phyloP scores from a whole-genome alignment of 1,140 invertebrate genomes.

The Hestina assimilis region DNA sequence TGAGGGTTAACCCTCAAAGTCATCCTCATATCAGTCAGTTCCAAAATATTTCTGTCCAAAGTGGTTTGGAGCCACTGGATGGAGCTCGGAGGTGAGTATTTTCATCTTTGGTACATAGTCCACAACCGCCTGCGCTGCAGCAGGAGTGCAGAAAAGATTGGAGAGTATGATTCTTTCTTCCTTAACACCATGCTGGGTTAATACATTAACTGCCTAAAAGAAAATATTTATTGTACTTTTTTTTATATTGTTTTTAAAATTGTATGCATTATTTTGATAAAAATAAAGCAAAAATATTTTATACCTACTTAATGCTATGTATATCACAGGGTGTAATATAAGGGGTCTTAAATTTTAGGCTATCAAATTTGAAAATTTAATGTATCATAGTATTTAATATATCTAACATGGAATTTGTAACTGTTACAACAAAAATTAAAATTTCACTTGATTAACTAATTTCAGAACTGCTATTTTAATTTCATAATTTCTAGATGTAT shows the following conservation, averaged over 20 bases:
- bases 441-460: no score
- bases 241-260: background rate
- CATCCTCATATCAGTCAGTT: slow-evolving; percentile 87
- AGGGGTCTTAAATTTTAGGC: no score
- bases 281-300: no score
- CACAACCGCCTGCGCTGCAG: slow-evolving; percentile 91
- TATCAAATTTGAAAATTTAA: no score
- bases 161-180: slow-evolving; percentile 97
- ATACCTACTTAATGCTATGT: no score
- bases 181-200: slow-evolving; percentile 94
- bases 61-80: slow-evolving; percentile 97
- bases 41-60: slow-evolving; percentile 99
- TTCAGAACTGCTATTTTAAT: no score
- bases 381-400: no score
- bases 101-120: slow-evolving; percentile 94
- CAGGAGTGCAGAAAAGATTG: slow-evolving; percentile 97
- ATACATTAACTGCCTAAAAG: slow-evolving; percentile 93
- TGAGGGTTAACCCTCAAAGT: slow-evolving; percentile 26
- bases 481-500: no score
- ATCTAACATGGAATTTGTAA: no score
- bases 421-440: no score
- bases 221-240: background rate
- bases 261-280: no score
- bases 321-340: no score
- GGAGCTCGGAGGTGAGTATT: slow-evolving; percentile 96